These are phyloP conservation scores for Macropodus opercularis DNA, from an alignment of 2,797 vertebrate genomes.

Conservation along the genomic window DNA sequence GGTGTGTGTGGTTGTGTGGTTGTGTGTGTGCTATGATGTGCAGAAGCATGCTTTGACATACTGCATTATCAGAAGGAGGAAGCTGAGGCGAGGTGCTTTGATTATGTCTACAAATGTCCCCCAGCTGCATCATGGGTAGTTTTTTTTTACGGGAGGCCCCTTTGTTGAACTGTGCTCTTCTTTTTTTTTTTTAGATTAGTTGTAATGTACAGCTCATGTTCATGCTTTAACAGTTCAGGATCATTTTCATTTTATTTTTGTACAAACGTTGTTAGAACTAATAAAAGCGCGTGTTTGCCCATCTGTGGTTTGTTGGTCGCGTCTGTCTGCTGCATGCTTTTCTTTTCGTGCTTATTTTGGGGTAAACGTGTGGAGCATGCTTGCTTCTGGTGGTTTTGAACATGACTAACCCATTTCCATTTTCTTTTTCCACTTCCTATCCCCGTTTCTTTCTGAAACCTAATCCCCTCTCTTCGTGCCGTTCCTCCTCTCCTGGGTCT, in stretches of 20 bases:
- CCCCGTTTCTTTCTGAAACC: background rate
- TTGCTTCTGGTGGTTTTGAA: conserved; percentile 14
- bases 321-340: conserved; percentile 18
- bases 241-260: conserved; percentile 58
- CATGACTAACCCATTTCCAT: conserved; percentile 35
- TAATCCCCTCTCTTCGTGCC: background rate
- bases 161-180: no score
- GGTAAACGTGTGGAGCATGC: no score
- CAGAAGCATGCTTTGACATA: background rate
- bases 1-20: conserved; percentile 1
- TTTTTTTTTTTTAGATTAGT: conserved; percentile 22
- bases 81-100: no score
- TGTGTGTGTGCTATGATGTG: background rate
- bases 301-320: conserved; percentile 21
- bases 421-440: conserved; percentile 3
- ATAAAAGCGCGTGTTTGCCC: conserved; percentile 53
- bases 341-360: no score
- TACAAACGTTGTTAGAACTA: conserved; percentile 35
- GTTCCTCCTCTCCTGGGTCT: background rate
- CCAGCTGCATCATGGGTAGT: no score
- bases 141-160: no score
- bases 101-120: no score
- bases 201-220: conserved; percentile 9
- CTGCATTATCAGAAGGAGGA: background rate
- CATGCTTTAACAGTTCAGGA: conserved; percentile 11